phyloP scores from a whole-genome alignment of 2,888 invertebrate species.

The Spisula solida region DNA sequence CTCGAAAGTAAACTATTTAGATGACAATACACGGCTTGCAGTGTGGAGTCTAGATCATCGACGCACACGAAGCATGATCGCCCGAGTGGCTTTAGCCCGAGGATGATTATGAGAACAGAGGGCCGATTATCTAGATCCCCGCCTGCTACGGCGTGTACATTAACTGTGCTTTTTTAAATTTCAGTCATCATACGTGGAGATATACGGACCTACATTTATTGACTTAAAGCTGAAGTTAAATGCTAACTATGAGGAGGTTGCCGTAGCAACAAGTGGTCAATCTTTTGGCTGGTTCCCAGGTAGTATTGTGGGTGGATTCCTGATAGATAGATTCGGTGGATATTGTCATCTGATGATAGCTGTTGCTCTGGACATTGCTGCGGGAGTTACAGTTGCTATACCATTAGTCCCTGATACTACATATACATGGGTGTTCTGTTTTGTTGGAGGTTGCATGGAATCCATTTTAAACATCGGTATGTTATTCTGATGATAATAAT shows the following conservation, averaged over 20 bases:
- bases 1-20: too few species aligned
- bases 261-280: conserved; percentile 33
- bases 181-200: conserved; percentile 32
- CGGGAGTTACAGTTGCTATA: conserved; percentile 16
- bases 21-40: too few species aligned
- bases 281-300: conserved; percentile 33
- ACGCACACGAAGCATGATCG: too few species aligned
- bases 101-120: too few species aligned
- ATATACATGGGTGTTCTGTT: conserved; percentile 40
- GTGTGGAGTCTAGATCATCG: too few species aligned
- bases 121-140: too few species aligned
- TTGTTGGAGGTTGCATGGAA: conserved; percentile 34
- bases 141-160: too few species aligned
- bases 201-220: conserved; percentile 46
- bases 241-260: conserved; percentile 36
- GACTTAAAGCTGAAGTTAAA: conserved; percentile 31
- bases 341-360: conserved; percentile 41
- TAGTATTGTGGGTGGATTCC: conserved; percentile 36
- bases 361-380: conserved; percentile 31
- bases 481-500: not conserved
- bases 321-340: conserved; percentile 28
- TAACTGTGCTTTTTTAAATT: not conserved
- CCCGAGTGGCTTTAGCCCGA: too few species aligned
- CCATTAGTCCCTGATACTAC: conserved; percentile 22
- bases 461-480: conserved; percentile 29